Evolutionary conservation across 1,140 invertebrate genomes (phyloP).

Genomic region (Nasonia vitripennis): DNA sequence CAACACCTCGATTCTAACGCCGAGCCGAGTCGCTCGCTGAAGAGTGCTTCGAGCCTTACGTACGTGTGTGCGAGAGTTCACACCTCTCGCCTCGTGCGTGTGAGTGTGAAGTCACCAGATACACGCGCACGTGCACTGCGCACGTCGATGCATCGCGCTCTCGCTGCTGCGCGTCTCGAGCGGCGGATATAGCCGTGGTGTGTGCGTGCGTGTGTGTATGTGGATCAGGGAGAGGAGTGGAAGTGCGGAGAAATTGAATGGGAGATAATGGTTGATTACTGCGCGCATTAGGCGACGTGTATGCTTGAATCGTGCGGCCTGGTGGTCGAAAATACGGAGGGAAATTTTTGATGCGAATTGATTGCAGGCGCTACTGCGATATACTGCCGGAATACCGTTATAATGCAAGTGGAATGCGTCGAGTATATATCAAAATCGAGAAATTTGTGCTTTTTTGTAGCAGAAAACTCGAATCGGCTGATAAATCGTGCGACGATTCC

Average conservation of each 20-base stretch:
- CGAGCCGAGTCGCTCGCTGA: conserved; percentile 61
- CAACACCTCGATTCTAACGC: conserved; percentile 74
- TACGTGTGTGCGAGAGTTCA: conserved; percentile 68
- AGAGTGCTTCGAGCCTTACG: conserved; percentile 63
- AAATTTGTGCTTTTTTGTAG: no score
- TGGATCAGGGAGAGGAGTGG: neutral
- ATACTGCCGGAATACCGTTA: no score
- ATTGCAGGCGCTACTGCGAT: neutral
- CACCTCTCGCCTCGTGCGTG: conserved; percentile 63
- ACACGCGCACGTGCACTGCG: conserved; percentile 58
- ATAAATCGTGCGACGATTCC: no score
- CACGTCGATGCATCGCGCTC: conserved; percentile 4
- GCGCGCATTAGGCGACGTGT: neutral
- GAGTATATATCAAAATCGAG: no score
- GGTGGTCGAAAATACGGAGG: no score
- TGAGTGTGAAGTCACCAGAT: conserved; percentile 52
- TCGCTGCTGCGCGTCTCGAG: neutral
- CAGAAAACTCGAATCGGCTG: no score
- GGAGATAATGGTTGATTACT: neutral
- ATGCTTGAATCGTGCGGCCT: no score
- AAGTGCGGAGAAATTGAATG: neutral
- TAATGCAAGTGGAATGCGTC: no score
- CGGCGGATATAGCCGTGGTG: neutral
- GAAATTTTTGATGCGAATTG: neutral
- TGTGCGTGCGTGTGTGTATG: neutral